These are phyloP conservation scores for Microtus montanus DNA, from an alignment of 2,113 vertebrate species.

Conservation along the genomic window DNA sequence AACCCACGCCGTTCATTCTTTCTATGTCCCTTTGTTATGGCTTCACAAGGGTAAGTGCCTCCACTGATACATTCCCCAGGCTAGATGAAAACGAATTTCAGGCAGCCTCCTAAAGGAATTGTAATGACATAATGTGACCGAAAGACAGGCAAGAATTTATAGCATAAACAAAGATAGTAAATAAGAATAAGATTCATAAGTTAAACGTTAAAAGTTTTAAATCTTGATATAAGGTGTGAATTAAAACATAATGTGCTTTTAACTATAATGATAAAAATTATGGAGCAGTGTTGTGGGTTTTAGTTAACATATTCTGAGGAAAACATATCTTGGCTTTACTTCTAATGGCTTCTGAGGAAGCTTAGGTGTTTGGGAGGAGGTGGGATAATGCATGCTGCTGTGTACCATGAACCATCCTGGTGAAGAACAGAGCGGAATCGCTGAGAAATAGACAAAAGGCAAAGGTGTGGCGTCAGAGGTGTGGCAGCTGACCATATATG, in stretches of 20 bases:
- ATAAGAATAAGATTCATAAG: background rate
- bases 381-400: background rate
- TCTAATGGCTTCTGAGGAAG: background rate
- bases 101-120: background rate
- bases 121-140: background rate
- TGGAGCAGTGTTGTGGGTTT: background rate
- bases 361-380: background rate
- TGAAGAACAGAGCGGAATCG: background rate
- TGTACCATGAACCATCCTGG: background rate
- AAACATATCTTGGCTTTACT: background rate
- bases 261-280: background rate
- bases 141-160: background rate
- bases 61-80: background rate
- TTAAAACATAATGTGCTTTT: background rate
- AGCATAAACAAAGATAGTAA: background rate
- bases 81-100: background rate
- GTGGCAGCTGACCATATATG: background rate
- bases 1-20: background rate
- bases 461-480: background rate
- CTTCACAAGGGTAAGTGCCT: background rate
- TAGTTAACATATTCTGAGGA: background rate
- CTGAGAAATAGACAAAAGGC: background rate
- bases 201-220: background rate
- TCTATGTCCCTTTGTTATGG: background rate
- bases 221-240: background rate